Evolutionary conservation across 2,888 invertebrate species (phyloP), one percentile per base, ranked within the genome.

Genomic region (Alviniconcha strummeri): DNA sequence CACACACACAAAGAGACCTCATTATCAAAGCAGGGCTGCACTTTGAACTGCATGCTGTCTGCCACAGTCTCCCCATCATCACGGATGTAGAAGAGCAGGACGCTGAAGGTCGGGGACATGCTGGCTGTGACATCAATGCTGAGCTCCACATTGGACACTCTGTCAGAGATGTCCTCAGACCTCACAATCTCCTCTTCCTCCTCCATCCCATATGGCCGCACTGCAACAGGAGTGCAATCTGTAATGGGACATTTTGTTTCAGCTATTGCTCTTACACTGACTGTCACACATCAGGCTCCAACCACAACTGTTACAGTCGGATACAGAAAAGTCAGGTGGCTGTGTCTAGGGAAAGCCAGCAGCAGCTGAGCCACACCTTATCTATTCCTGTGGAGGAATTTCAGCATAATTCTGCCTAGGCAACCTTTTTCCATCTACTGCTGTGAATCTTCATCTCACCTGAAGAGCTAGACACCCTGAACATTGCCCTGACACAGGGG

Each of bases 11-110:
- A 93, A 93, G 89, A 89, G 90, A 95, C 96, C 94, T 95, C 95
- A 90, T 96, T 95, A 15, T 92, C 94, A 89, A 95, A 95, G 90
- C 96, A 96, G 64, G 95, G 95, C 7, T 95, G 94, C 89, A 95
- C 94, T 36, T 94, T 94, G 84, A 95, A 94, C 89, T 94, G 94
- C 85, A 95, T 94, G 87, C 94, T 94, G 6, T 95, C 95, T 74
- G 95, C 95, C 13, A 96, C 94, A 3, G 95, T 92, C 88, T 96
- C 95, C 0, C 95, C 95, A 72, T 95, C 94, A 52, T 94, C 91
- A 57, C 94, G 92, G 84, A 95, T 94, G 90, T 95, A 95, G 87
- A 95, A 96, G 0, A 95, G 95, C 0, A 96, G 84, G 0, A 93
- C 81, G n/a, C 89, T 88, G 52, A 92, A 89, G 17, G 89, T 82